Conservation (phyloP, 1,140 invertebrate species). For the Ceratitis capitata region DNA sequence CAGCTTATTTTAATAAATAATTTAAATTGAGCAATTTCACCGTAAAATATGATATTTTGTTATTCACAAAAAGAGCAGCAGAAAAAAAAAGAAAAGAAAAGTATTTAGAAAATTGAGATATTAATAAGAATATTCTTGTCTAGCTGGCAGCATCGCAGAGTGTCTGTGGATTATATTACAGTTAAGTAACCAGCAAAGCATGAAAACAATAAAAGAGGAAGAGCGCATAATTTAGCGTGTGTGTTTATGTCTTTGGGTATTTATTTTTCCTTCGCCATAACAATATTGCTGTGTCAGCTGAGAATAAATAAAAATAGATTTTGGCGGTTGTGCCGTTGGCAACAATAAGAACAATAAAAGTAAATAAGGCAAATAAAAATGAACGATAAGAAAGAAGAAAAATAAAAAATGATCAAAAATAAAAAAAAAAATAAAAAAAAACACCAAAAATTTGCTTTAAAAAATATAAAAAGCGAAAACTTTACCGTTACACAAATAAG, state of each 20-base stretch:
- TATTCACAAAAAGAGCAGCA: not conserved
- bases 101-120: too few relatives aligned
- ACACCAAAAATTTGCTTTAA: too few relatives aligned
- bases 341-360: not conserved
- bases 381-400: not conserved
- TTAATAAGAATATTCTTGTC: too few relatives aligned
- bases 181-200: not conserved
- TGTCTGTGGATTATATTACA: not conserved
- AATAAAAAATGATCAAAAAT: too few relatives aligned
- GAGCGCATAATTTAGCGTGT: too few relatives aligned
- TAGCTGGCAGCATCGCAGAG: not conserved
- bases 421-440: not conserved
- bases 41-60: not conserved
- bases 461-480: not conserved
- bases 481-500: not conserved
- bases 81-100: not conserved
- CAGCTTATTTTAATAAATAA: conserved; percentile 2
- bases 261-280: too few relatives aligned
- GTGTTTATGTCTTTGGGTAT: too few relatives aligned
- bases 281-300: too few relatives aligned
- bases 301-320: not conserved
- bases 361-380: too few relatives aligned
- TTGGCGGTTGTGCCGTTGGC: not conserved
- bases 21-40: not conserved
- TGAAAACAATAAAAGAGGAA: not conserved